These are phyloP conservation scores for Corapipo altera DNA, from an alignment of 2,113 vertebrate species.

Conservation along the genomic window DNA sequence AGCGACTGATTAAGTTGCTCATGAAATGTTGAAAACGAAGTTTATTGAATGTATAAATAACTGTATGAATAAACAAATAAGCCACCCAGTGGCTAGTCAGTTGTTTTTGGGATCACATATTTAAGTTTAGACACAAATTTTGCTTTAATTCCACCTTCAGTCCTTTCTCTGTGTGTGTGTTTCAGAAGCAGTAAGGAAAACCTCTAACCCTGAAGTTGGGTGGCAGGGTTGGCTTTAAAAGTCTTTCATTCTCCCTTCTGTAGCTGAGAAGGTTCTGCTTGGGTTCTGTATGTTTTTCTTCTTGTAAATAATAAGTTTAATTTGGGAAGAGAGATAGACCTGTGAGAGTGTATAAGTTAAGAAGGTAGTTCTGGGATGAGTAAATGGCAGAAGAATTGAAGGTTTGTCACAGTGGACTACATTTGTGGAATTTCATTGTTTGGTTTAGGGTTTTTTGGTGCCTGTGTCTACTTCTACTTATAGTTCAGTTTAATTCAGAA, in stretches of 20 bases:
- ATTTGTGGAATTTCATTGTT: background rate
- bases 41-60: background rate
- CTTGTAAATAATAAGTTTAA: background rate
- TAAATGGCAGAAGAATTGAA: accelerated
- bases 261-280: background rate
- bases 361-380: background rate
- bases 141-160: background rate
- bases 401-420: background rate
- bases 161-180: background rate
- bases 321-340: background rate
- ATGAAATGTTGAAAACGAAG: background rate
- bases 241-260: background rate
- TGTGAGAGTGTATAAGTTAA: background rate
- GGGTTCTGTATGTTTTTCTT: background rate
- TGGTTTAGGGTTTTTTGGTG: background rate
- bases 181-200: background rate
- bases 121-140: background rate
- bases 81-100: background rate
- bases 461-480: background rate
- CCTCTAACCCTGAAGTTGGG: background rate
- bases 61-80: background rate
- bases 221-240: background rate
- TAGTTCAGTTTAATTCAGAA: background rate
- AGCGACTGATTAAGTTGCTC: background rate
- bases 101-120: background rate